Percentiles rank a stretch among this genome's conserved stretches.
Evolutionary conservation across 2,113 vertebrate genomes (phyloP).

Genomic region (Melanotaenia duboulayi): DNA sequence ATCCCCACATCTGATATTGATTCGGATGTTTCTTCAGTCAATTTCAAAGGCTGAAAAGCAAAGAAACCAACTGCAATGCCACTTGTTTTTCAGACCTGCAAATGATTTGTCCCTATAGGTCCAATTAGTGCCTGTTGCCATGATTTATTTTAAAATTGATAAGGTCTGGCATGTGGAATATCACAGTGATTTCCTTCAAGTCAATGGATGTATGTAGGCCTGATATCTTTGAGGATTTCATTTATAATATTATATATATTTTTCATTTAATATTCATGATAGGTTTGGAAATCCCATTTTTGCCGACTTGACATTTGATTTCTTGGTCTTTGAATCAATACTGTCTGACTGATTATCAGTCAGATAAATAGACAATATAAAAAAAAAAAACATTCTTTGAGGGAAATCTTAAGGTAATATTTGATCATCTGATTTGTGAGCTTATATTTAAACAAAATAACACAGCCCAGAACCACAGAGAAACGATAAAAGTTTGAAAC

Average conservation of each 20-base stretch:
- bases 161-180: conserved; percentile 18
- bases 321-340: conserved; percentile 10
- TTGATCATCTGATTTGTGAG: not conserved
- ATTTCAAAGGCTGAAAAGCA: conserved; percentile 50
- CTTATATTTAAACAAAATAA: not conserved
- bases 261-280: conserved; percentile 19
- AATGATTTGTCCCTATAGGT: conserved; percentile 57
- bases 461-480: too few species aligned
- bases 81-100: conserved; percentile 49
- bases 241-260: conserved; percentile 7
- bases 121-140: conserved; percentile 54
- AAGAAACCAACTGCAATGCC: not conserved
- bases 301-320: conserved; percentile 18
- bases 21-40: conserved; percentile 48
- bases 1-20: conserved; percentile 48
- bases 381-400: not conserved
- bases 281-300: conserved; percentile 15
- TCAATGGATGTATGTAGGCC: conserved; percentile 30
- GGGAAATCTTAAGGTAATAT: not conserved
- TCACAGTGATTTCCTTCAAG: conserved; percentile 1
- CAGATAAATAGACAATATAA: not conserved
- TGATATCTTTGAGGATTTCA: conserved; percentile 9
- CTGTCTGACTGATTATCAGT: conserved; percentile 7
- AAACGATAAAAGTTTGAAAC: too few species aligned
- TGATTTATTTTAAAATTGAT: conserved; percentile 51